Evolutionary conservation across 2,888 invertebrate genomes (phyloP).

Genomic region (Chrysolina oricalcia): DNA sequence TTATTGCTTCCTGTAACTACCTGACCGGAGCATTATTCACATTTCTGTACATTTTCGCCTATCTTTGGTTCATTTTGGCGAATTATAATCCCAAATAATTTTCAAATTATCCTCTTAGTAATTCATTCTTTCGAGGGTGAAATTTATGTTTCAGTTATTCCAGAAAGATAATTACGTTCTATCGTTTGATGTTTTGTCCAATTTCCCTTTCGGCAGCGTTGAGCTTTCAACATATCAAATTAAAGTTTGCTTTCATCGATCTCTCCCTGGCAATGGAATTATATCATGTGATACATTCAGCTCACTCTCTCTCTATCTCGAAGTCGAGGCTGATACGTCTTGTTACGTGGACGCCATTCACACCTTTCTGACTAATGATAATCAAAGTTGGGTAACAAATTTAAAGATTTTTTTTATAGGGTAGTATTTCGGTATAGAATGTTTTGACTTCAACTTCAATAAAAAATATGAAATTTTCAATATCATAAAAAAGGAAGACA

Average conservation of each 20-base stretch:
- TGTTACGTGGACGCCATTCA: not conserved
- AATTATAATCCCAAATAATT: not conserved
- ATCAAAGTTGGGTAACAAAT: too few relatives aligned
- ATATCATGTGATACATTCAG: not conserved
- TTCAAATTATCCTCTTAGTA: not conserved
- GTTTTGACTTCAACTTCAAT: too few relatives aligned
- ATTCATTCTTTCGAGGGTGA: not conserved
- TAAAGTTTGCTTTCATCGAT: slow-evolving; percentile 17
- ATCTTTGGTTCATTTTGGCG: too few relatives aligned
- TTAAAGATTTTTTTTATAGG: too few relatives aligned
- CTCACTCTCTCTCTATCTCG: not conserved
- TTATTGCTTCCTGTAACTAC: too few relatives aligned
- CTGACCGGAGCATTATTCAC: too few relatives aligned
- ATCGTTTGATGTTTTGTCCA: not conserved
- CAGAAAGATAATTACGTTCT: not conserved
- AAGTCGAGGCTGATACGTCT: not conserved
- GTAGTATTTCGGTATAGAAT: too few relatives aligned
- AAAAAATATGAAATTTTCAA: too few relatives aligned
- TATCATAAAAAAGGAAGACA: too few relatives aligned
- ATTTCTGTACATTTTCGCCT: too few relatives aligned
- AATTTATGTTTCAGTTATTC: slow-evolving; percentile 2
- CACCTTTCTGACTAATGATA: too few relatives aligned
- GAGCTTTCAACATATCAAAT: slow-evolving; percentile 5
- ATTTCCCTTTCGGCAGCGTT: not conserved
- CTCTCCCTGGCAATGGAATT: slow-evolving; percentile 5